Conservation (phyloP, 2,113 vertebrate species). For the Perca fluviatilis region DNA sequence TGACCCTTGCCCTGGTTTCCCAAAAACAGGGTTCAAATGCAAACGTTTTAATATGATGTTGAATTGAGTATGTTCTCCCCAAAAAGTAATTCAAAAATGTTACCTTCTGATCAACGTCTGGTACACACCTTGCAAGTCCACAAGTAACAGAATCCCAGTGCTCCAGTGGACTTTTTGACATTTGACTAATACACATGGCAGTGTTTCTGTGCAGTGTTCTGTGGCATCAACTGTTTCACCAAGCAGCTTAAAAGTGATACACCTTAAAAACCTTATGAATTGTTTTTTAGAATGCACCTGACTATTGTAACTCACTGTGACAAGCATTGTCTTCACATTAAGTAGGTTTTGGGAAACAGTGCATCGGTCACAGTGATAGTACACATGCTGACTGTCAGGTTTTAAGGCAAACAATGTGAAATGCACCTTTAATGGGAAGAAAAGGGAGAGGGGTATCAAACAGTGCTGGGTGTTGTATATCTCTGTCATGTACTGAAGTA, state of each 20-base stretch:
- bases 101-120: neutral
- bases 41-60: neutral
- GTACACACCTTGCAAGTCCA: conserved; percentile 6
- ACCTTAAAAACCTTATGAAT: conserved; percentile 48
- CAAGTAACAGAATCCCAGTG: neutral
- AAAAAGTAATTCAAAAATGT: neutral
- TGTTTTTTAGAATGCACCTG: conserved; percentile 38
- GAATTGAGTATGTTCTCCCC: neutral
- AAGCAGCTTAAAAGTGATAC: conserved; percentile 23
- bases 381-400: conserved; percentile 28
- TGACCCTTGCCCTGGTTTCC: conserved; percentile 39
- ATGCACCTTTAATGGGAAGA: conserved; percentile 47
- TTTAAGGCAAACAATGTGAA: conserved; percentile 45
- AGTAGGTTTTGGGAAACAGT: conserved; percentile 38
- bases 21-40: neutral
- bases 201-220: conserved; percentile 8
- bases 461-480: conserved; percentile 80
- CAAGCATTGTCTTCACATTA: conserved; percentile 33
- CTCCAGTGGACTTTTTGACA: conserved; percentile 7
- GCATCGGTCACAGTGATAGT: conserved; percentile 24
- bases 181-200: neutral
- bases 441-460: conserved; percentile 50
- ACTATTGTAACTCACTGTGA: conserved; percentile 54
- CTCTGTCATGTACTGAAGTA: conserved; percentile 83
- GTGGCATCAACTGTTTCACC: conserved; percentile 31